A percentile compares a stretch with the other conserved stretches of the same genome.
These are phyloP conservation scores for Seira ritae DNA, from an alignment of 2,888 invertebrate genomes.

Conservation along the genomic window DNA sequence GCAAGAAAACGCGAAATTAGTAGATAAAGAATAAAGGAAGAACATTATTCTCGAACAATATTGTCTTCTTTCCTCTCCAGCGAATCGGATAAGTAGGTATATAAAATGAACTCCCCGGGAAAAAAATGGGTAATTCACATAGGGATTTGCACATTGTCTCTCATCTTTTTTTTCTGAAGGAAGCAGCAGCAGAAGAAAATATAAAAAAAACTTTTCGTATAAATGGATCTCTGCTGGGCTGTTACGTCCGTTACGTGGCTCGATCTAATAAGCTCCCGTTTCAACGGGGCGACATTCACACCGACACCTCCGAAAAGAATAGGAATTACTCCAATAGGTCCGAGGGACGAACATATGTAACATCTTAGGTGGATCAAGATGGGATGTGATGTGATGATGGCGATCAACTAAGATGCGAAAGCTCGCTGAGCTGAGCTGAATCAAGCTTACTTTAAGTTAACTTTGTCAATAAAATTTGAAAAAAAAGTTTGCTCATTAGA, in stretches of 20 bases:
- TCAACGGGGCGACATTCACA: not conserved
- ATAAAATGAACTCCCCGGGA: not conserved
- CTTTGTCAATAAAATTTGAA: conserved; percentile 62
- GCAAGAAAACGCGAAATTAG: not conserved
- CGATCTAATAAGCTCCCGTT: too few relatives aligned
- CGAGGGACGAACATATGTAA: not conserved
- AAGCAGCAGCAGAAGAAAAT: too few relatives aligned
- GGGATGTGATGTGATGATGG: not conserved
- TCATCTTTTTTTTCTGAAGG: too few relatives aligned
- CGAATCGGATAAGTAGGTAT: not conserved
- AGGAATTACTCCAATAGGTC: too few relatives aligned
- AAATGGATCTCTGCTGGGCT: not conserved
- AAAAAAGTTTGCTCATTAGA: conserved; percentile 63
- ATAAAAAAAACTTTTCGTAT: too few relatives aligned
- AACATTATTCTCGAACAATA: too few relatives aligned
- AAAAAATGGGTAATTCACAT: conserved; percentile 57
- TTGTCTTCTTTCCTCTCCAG: not conserved
- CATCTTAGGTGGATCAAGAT: too few relatives aligned
- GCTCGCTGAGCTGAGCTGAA: too few relatives aligned
- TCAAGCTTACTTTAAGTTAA: conserved; percentile 43
- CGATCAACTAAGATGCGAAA: too few relatives aligned
- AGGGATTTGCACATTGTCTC: conserved; percentile 60
- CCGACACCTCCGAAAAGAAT: not conserved
- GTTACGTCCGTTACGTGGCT: not conserved
- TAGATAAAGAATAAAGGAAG: too few relatives aligned